Evolutionary conservation across 23 tunicate species (phyloP).

Genomic region (Ciona savignyi): DNA sequence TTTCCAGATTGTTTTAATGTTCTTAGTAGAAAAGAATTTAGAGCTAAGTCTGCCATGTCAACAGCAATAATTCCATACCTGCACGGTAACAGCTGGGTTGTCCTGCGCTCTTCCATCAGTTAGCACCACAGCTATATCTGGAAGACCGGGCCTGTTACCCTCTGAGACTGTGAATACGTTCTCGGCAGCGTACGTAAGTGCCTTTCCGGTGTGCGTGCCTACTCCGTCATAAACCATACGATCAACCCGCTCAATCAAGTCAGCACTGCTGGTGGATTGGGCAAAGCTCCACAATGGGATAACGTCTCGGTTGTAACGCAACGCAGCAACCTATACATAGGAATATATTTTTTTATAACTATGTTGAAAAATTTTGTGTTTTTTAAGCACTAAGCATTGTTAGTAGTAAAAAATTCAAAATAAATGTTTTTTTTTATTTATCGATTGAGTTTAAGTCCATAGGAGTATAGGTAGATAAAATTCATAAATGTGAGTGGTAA

Average conservation of each 20-base stretch:
- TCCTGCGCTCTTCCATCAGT: constrained; percentile 95
- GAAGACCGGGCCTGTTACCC: constrained; percentile 51
- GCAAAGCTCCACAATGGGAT: constrained; percentile 52
- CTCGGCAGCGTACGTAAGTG: constrained; percentile 55
- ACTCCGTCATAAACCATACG: constrained; percentile 44
- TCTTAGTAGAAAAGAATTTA: too few relatives aligned
- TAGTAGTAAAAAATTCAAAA: too few relatives aligned
- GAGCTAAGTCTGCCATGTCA: too few relatives aligned
- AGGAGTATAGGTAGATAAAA: too few relatives aligned
- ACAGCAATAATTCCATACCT: too few relatives aligned
- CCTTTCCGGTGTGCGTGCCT: constrained; percentile 80
- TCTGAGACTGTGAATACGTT: constrained; percentile 15
- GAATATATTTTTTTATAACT: too few relatives aligned
- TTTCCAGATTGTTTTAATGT: too few relatives aligned
- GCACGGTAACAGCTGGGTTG: constrained; percentile 44
- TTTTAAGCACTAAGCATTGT: too few relatives aligned
- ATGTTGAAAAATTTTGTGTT: too few relatives aligned
- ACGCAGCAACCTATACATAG: constrained; percentile 88
- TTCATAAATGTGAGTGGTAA: too few relatives aligned
- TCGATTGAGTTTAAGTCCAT: too few relatives aligned
- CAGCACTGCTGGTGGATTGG: constrained; percentile 29
- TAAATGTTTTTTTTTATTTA: too few relatives aligned
- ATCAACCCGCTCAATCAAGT: constrained; percentile 14
- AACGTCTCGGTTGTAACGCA: constrained; percentile 67
- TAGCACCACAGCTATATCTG: constrained; percentile 66